phyloP scores from a whole-genome alignment of 2,113 vertebrate species.

The Chaetodon auriga region DNA sequence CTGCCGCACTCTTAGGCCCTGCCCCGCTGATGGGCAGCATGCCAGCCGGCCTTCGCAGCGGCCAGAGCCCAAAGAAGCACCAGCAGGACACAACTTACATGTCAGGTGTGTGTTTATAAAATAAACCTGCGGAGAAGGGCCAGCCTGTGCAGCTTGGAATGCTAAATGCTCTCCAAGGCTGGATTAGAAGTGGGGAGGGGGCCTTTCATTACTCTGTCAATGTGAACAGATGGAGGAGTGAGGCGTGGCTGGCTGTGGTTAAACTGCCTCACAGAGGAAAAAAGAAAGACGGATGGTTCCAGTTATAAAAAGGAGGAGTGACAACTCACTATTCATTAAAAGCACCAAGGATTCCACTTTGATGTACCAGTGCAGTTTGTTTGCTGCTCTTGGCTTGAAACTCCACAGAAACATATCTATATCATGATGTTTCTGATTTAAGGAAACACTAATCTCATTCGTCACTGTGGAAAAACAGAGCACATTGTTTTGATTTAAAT shows the following conservation, averaged over 20 bases:
- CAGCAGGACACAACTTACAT: slow-evolving; percentile 87
- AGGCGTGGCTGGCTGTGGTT: slow-evolving; percentile 28
- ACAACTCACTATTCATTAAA: slow-evolving; percentile 14
- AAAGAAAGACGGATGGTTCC: slow-evolving; percentile 13
- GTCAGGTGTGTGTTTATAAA: slow-evolving; percentile 88
- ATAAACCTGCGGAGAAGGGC: slow-evolving; percentile 19
- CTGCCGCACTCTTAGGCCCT: slow-evolving; percentile 77
- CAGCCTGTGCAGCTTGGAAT: slow-evolving; percentile 42
- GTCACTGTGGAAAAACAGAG: slow-evolving; percentile 1
- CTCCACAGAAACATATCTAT: background rate
- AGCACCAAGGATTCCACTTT: slow-evolving; percentile 15
- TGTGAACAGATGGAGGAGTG: background rate
- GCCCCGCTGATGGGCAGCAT: slow-evolving; percentile 70
- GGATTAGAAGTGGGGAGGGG: background rate
- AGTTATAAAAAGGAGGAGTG: slow-evolving; percentile 4
- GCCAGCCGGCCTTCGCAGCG: slow-evolving; percentile 75
- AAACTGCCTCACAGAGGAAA: slow-evolving; percentile 8
- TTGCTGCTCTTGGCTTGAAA: slow-evolving; percentile 1
- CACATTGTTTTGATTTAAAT: background rate
- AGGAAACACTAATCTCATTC: background rate
- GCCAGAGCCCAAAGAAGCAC: slow-evolving; percentile 75
- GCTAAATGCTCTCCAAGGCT: slow-evolving; percentile 36
- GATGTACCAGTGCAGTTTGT: background rate
- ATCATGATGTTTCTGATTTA: no score
- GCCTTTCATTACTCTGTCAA: slow-evolving; percentile 19